A percentile compares a stretch with the other conserved stretches of the same genome.
Evolutionary conservation across 2,888 invertebrate genomes (phyloP).

Genomic region (Eristalis arbustorum): DNA sequence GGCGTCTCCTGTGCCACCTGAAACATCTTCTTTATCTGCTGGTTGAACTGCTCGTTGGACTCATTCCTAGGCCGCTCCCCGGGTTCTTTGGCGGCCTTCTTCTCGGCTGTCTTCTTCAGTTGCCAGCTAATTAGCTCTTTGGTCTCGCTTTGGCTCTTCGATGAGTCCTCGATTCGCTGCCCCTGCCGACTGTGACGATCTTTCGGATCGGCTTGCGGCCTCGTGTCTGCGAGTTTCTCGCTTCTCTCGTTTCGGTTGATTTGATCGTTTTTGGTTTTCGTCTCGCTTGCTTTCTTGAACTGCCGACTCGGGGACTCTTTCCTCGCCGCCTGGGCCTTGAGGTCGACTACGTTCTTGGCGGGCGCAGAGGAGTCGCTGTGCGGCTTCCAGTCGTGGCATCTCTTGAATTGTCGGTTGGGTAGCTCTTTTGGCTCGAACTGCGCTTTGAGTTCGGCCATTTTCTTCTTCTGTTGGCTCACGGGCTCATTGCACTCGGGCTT

Average conservation of each 20-base stretch:
- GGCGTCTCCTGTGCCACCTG: slow-evolving; percentile 55
- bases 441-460: slow-evolving; percentile 21
- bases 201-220: background rate
- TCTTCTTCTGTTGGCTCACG: slow-evolving; percentile 13
- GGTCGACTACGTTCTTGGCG: background rate
- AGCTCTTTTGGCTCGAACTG: slow-evolving; percentile 17
- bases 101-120: background rate
- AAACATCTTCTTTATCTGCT: slow-evolving; percentile 73
- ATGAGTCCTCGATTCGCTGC: background rate
- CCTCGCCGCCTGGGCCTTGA: background rate
- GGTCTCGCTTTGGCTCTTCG: background rate
- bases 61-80: slow-evolving; percentile 57
- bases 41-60: slow-evolving; percentile 72
- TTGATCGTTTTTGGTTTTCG: background rate
- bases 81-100: background rate
- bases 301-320: slow-evolving; percentile 13
- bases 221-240: background rate
- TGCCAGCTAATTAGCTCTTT: slow-evolving; percentile 54
- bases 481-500: slow-evolving; percentile 2
- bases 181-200: background rate
- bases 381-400: background rate
- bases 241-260: slow-evolving; percentile 4
- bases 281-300: slow-evolving; percentile 18
- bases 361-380: background rate
- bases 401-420: background rate